A percentile compares a stretch with the other conserved stretches of the same genome.
Conservation (phyloP, 1,140 invertebrate genomes). For the Diprion similis region DNA sequence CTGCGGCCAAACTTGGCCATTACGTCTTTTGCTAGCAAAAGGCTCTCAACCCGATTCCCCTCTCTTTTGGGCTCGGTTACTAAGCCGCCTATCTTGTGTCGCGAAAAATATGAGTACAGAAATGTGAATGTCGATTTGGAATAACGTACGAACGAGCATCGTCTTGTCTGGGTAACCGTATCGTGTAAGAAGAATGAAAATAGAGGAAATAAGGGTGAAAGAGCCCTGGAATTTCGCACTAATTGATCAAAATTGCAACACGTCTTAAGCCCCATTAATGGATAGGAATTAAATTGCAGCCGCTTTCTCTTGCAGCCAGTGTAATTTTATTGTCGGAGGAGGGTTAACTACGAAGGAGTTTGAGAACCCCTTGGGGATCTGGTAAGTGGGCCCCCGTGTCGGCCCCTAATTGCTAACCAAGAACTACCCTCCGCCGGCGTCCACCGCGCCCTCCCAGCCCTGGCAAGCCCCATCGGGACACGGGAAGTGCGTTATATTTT, state of each 20-base stretch:
- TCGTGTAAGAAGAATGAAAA: not conserved
- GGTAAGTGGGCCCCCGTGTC: constrained; percentile 47
- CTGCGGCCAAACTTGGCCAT: constrained; percentile 54
- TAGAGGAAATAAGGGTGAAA: constrained; percentile 13
- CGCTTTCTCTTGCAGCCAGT: not conserved
- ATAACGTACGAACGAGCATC: not conserved
- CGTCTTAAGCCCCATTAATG: constrained; percentile 11
- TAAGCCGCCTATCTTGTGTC: constrained; percentile 42
- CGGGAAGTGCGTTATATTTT: constrained; percentile 44
- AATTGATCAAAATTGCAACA: not conserved
- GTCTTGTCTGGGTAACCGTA: not conserved
- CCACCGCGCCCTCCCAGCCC: constrained; percentile 22
- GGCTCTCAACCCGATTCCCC: constrained; percentile 44
- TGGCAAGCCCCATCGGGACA: constrained; percentile 39
- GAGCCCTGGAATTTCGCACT: constrained; percentile 12
- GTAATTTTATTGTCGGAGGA: not conserved
- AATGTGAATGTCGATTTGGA: no score
- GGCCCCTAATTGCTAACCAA: constrained; percentile 50
- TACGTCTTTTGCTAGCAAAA: constrained; percentile 47
- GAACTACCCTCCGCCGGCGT: constrained; percentile 36
- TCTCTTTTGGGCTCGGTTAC: constrained; percentile 17
- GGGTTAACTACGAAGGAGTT: constrained; percentile 20
- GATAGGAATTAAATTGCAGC: constrained; percentile 15
- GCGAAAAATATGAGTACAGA: constrained; percentile 23
- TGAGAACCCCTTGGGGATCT: constrained; percentile 46